A percentile compares a stretch with the other conserved stretches of the same genome.
Evolutionary conservation across 2,888 invertebrate species (phyloP).

Genomic region (Tipula lateralis): DNA sequence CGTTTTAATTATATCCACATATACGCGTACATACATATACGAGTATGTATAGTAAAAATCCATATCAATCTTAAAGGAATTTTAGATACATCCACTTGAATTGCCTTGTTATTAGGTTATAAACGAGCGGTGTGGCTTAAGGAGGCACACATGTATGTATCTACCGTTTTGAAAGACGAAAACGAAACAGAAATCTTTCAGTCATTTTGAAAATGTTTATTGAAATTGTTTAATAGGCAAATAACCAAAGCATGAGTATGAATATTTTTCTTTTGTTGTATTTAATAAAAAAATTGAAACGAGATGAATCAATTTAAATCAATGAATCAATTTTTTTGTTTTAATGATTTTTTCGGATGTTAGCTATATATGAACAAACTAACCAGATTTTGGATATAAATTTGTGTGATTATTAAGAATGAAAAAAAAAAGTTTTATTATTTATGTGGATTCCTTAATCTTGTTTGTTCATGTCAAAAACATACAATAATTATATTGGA

Average conservation of each 20-base stretch:
- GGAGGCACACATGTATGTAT: neutral
- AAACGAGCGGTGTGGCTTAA: neutral
- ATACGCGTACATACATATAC: too few relatives aligned
- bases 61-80: neutral
- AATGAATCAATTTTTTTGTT: conserved; percentile 19
- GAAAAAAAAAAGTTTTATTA: neutral
- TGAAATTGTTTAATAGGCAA: conserved; percentile 1
- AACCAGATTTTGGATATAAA: neutral
- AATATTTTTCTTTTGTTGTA: neutral
- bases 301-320: conserved; percentile 24
- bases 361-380: neutral
- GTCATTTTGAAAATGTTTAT: neutral
- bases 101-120: neutral
- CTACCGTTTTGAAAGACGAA: neutral
- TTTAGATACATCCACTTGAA: conserved; percentile 5
- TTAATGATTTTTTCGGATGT: neutral
- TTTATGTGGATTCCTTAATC: conserved; percentile 24
- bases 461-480: conserved; percentile 24
- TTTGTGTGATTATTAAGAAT: neutral
- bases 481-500: conserved; percentile 24
- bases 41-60: neutral
- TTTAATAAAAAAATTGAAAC: neutral
- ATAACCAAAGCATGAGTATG: neutral
- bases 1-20: neutral
- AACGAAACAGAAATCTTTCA: neutral